Evolutionary conservation across 2,113 vertebrate genomes (phyloP).

Genomic region (Dromaius novaehollandiae): DNA sequence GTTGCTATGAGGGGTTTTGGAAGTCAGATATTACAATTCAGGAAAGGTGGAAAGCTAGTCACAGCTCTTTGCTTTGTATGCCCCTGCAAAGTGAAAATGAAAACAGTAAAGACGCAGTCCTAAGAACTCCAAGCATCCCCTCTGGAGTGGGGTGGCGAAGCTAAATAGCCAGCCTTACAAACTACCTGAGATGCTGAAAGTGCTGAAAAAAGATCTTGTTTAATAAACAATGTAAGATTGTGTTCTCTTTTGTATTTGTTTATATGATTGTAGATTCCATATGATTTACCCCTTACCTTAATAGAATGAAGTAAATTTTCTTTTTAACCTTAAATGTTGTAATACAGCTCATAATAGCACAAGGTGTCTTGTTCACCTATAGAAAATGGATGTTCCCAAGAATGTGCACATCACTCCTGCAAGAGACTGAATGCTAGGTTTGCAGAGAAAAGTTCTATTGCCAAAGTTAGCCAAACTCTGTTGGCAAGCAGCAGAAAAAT

Average conservation of each 20-base stretch:
- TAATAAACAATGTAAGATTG: background rate
- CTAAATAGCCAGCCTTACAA: background rate
- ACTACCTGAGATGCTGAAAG: background rate
- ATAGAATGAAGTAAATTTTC: background rate
- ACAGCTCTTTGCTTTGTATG: too few relatives aligned
- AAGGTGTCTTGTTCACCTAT: background rate
- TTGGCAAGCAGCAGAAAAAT: background rate
- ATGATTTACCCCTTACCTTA: background rate
- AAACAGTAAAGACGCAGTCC: background rate
- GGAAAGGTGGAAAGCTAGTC: background rate
- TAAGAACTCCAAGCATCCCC: background rate
- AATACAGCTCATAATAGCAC: background rate
- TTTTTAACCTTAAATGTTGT: background rate
- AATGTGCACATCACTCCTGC: fast-evolving
- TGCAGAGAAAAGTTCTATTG: background rate
- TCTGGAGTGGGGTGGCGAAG: background rate
- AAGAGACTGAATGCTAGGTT: background rate
- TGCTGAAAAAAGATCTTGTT: background rate
- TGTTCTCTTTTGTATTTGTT: background rate
- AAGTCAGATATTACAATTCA: background rate
- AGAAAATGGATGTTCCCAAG: background rate
- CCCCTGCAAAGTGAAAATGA: background rate
- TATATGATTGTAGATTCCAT: background rate
- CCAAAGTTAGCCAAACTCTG: background rate
- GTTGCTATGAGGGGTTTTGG: background rate